Conservation (phyloP, 2,797 vertebrate species). For the Lateolabrax maculatus region DNA sequence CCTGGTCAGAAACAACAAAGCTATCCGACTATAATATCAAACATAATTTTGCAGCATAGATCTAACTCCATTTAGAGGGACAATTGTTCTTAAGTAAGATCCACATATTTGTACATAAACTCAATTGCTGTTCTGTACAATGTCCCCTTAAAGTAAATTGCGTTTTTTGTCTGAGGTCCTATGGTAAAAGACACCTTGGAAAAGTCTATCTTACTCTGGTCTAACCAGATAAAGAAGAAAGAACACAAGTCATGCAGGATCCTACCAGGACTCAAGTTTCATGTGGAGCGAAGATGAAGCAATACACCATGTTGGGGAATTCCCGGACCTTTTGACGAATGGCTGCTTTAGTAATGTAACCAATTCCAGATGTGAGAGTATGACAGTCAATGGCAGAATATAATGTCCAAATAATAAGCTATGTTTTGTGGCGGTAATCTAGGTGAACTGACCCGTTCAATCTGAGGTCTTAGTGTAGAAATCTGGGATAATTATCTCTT, state of each 20-base stretch:
- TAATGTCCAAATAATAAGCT: neutral
- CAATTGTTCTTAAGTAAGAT: neutral
- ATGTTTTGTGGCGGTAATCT: too few species aligned
- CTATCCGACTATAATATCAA: neutral
- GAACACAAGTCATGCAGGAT: neutral
- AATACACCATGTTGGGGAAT: neutral
- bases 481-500: neutral
- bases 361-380: neutral
- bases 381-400: neutral
- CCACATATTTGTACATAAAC: neutral
- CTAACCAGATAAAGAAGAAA: neutral
- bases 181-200: neutral
- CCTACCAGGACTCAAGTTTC: constrained; percentile 5
- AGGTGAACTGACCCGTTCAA: neutral
- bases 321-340: neutral
- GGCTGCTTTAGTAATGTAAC: neutral
- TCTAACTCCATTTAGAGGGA: neutral
- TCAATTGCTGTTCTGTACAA: neutral
- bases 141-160: neutral
- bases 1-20: neutral
- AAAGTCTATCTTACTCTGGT: neutral
- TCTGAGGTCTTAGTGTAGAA: neutral
- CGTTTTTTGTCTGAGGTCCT: neutral
- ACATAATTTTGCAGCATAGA: neutral
- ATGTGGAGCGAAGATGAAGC: neutral